Evolutionary conservation across 1,140 invertebrate species (phyloP), one percentile per base, ranked within the genome.

Genomic region (Papilio aristodemus): DNA sequence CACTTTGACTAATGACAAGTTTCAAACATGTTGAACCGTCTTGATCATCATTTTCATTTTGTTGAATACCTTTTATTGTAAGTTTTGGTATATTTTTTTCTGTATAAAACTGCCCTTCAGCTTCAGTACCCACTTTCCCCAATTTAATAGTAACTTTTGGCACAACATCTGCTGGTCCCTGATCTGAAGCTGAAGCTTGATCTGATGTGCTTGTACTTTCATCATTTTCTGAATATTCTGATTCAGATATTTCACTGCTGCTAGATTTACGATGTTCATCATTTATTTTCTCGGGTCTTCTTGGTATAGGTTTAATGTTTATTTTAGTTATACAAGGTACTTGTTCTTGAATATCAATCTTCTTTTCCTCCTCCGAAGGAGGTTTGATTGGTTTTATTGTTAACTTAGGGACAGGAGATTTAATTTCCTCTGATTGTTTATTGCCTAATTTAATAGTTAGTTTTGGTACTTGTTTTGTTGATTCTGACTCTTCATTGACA

Each of bases 241-340:
- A 91, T 80, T 92, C 91, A 36, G 91, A 92, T 76, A 92, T 87
- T 81, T 92, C 91, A 84, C 91, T 92, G 58, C 90, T 91, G 71
- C 91, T 91, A n/a, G 90, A 91, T 76, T 89, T 89, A 50, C 86
- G 72, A 68, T 89, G 85, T 39, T 83, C 71, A 72, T 87, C 85
- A 81, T 91, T 86, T 27, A 90, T 83, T 75, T 87, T 90, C 67
- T 91, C 91, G 66, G 87, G 78, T 58, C 84, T 82, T 73, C 84
- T 91, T 13, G 74, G 79, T n/a, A 91, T 80, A 46, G 84, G 89
- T 79, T 92, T 92, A 25, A 90, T 91, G 71, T 91, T 92, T 69
- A 92, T 75, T 83, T 92, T 92, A 43, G 86, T 86, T 41, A 91
- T 71, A 74, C 70, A 78, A 63, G 85, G 82, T 74, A 89, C 78